Conservation (phyloP, 1,140 invertebrate genomes). For the Aphis craccivora region DNA sequence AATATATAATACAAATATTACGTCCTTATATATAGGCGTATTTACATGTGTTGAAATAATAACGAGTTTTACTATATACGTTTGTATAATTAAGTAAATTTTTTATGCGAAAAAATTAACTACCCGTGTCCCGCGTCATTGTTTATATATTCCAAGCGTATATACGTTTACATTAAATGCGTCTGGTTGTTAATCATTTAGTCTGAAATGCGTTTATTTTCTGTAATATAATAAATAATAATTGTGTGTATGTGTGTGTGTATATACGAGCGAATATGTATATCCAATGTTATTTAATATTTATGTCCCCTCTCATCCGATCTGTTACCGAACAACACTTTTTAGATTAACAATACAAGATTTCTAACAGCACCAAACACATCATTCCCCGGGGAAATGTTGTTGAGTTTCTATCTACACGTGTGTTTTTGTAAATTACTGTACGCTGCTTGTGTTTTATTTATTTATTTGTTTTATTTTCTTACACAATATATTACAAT, state of each 20-base stretch:
- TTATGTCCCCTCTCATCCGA: background rate
- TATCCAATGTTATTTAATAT: slow-evolving; percentile 26
- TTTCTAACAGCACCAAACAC: background rate
- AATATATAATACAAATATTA: no score
- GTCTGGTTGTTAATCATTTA: slow-evolving; percentile 13
- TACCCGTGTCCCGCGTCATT: slow-evolving; percentile 22
- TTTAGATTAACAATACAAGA: background rate
- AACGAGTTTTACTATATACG: background rate
- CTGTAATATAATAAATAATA: background rate
- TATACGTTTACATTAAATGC: background rate
- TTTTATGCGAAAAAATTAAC: slow-evolving; percentile 27
- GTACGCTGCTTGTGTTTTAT: background rate
- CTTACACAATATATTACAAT: no score
- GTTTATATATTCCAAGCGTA: background rate
- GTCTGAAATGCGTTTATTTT: background rate
- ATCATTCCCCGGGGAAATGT: background rate
- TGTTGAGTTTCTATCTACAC: background rate
- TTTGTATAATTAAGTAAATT: slow-evolving; percentile 16
- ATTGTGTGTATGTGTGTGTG: background rate
- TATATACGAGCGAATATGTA: background rate
- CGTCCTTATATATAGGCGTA: no score
- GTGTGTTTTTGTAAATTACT: background rate
- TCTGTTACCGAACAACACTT: background rate
- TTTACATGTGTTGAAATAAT: background rate
- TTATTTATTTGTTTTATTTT: background rate